A percentile compares a stretch with the other conserved stretches of the same genome.
Evolutionary conservation across 2,113 vertebrate genomes (phyloP).

Genomic region (Corydoras maculifer): DNA sequence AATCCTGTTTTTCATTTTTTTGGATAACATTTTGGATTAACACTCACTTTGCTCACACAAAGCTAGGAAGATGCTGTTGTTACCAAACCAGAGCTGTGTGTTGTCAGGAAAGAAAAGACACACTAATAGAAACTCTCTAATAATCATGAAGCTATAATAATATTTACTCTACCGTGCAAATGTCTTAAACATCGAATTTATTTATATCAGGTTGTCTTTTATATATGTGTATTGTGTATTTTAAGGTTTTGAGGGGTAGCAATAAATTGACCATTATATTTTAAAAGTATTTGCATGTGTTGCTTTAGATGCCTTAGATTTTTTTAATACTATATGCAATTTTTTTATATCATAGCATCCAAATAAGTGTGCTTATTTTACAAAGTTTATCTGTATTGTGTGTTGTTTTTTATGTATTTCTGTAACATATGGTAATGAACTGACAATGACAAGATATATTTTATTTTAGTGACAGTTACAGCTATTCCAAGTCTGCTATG

Average conservation of each 20-base stretch:
- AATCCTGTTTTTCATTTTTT: no score
- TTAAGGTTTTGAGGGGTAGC: background rate
- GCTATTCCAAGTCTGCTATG: background rate
- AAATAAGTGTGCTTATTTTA: background rate
- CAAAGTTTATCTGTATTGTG: background rate
- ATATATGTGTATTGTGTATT: background rate
- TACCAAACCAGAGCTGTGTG: background rate
- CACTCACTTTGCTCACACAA: background rate
- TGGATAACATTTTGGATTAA: no score
- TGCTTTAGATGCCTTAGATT: background rate
- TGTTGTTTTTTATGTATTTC: background rate
- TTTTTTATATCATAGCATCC: background rate
- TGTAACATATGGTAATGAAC: no score
- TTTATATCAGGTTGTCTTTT: background rate
- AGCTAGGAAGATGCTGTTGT: background rate
- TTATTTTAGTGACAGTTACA: background rate
- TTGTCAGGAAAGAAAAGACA: slow-evolving; percentile 5
- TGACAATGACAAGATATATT: background rate
- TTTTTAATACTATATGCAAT: background rate
- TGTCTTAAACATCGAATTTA: background rate
- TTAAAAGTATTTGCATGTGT: no score
- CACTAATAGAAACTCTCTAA: slow-evolving; percentile 24
- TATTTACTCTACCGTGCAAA: background rate
- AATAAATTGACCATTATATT: no score
- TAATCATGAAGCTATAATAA: background rate